These are phyloP conservation scores for Sinhomidia bicolor DNA, from an alignment of 2,888 invertebrate genomes.

Conservation along the genomic window DNA sequence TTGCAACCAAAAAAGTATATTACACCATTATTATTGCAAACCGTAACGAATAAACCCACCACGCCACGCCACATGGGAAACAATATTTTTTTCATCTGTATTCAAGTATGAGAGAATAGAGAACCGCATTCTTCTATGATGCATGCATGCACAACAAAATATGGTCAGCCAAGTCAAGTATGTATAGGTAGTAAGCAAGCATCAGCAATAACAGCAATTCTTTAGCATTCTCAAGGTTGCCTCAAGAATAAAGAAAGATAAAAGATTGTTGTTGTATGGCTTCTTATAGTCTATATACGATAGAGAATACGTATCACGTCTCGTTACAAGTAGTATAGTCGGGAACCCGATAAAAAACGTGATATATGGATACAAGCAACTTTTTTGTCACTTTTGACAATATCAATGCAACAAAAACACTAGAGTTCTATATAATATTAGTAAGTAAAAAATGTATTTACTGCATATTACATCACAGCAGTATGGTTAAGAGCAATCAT, in stretches of 20 bases:
- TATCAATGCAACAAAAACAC: constrained; percentile 22
- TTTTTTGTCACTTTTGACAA: constrained; percentile 40
- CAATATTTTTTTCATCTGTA: neutral
- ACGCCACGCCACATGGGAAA: constrained; percentile 31
- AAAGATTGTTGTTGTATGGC: neutral
- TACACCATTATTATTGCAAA: neutral
- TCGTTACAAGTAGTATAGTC: too few relatives aligned
- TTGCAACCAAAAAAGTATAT: constrained; percentile 10
- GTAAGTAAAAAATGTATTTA: neutral
- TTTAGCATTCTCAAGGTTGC: constrained; percentile 28
- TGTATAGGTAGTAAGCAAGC: too few relatives aligned
- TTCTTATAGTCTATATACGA: neutral
- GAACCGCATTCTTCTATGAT: constrained; percentile 4
- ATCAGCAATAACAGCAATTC: neutral
- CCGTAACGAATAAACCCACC: constrained; percentile 4
- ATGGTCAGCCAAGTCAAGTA: constrained; percentile 2
- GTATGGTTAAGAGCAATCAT: neutral
- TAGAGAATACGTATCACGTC: neutral
- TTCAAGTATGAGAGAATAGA: neutral
- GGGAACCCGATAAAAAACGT: neutral
- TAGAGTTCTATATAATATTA: neutral
- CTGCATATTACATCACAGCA: constrained; percentile 12
- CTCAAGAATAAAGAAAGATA: neutral
- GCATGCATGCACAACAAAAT: constrained; percentile 5
- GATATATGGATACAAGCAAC: constrained; percentile 20